Evolutionary conservation across 1,140 invertebrate species (phyloP), one percentile per base, ranked within the genome.

Genomic region (Drosophila guanche): DNA sequence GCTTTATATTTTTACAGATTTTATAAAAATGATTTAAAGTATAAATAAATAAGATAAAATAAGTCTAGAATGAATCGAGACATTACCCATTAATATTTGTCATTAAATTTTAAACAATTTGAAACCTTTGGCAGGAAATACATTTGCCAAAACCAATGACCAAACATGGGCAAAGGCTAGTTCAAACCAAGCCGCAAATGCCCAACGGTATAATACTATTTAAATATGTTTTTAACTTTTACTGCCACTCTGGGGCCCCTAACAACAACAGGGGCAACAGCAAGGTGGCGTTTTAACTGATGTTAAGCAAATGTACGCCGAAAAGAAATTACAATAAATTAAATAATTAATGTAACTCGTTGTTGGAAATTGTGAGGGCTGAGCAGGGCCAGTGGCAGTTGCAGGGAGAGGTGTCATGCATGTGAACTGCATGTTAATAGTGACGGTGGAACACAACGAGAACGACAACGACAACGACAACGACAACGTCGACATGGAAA

Each of bases 381-480:
- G 47, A 8, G 25, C 5, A 3, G 16, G 4, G 22, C 22, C n/a
- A 12, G 40, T 8, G 40, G 25, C 3, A n/a, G 16, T 0, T 27
- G 1, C 8, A 7, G 3, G 12, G 54, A n/a, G 42, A 33, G 29
- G 20, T 23, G 29, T 25, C 25, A 41, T 23, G 12, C 45, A 51
- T 47, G 52, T 45, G 52, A 78, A 65, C 59, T 70, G 60, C 60
- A 88, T 78, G 51, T 81, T 88, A 86, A 83, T 58, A 59, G 50
- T 56, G 69, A 80, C 80, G 56, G 37, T 33, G 23, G 56, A 76
- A 52, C 68, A 54, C 62, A 33, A 3, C 8, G 8, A 37, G 3
- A 37, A 20, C 16, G 16, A 20, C 5, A 29, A 37, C 33, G 12
- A 54, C 62, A 33, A 3, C 8, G 8, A 37, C 10, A 37, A 20